phyloP scores from a whole-genome alignment of 2,797 vertebrate species.

The Iguana delicatissima region DNA sequence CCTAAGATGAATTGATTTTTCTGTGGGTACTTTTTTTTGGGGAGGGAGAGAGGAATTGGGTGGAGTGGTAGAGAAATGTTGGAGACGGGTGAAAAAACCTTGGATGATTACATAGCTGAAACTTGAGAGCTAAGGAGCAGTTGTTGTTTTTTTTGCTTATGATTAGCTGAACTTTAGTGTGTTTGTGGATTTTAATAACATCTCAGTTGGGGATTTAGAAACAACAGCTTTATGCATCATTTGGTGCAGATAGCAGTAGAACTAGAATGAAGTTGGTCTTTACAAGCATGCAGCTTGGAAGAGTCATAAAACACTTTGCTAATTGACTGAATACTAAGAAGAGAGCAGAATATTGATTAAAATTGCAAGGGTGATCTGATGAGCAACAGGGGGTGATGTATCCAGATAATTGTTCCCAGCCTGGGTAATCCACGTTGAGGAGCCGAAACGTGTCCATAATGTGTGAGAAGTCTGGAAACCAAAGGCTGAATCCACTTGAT shows the following conservation, averaged over 20 bases:
- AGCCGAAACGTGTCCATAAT: no score
- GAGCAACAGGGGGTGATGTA: background rate
- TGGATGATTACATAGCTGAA: background rate
- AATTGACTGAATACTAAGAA: background rate
- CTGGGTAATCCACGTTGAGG: background rate
- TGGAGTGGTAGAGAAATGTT: background rate
- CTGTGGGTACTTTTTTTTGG: background rate
- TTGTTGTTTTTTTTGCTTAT: background rate
- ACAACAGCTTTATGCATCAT: background rate
- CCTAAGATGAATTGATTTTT: conserved; percentile 14
- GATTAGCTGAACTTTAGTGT: background rate
- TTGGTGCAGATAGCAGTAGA: background rate
- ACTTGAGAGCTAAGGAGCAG: background rate
- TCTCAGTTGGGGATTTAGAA: background rate
- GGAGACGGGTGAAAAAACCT: no score
- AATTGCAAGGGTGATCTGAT: background rate
- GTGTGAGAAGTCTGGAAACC: no score
- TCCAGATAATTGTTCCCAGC: background rate
- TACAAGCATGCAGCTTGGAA: background rate
- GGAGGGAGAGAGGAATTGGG: background rate
- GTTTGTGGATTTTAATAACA: background rate
- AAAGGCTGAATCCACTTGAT: no score
- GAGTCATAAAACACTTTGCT: background rate
- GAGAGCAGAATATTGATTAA: background rate
- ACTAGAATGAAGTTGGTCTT: background rate